Evolutionary conservation across 2,888 invertebrate genomes (phyloP).

Genomic region (Vesta saturnalis): DNA sequence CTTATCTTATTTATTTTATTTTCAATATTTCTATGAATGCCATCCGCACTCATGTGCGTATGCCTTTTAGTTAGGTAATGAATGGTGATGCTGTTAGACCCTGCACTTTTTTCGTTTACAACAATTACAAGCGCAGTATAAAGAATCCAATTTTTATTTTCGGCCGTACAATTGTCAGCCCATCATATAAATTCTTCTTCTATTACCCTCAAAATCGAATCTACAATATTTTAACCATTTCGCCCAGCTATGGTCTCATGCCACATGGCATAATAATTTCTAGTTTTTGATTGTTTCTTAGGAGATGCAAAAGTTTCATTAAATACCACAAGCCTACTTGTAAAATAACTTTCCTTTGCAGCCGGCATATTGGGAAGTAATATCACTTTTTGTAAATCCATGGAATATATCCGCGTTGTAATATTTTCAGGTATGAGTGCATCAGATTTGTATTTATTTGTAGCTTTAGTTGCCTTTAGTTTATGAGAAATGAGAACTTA

Average conservation of each 20-base stretch:
- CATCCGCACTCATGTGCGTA: neutral
- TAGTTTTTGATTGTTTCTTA: neutral
- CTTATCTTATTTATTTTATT: neutral
- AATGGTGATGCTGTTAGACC: neutral
- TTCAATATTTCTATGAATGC: neutral
- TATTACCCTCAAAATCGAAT: neutral
- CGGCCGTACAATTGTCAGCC: slow-evolving; percentile 7
- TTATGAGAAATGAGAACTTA: neutral
- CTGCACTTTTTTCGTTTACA: neutral
- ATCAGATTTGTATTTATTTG: neutral
- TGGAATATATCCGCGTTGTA: neutral
- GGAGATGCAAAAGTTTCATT: neutral
- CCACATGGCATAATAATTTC: neutral
- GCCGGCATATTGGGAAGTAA: neutral
- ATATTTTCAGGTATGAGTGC: neutral
- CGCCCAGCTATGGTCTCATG: neutral
- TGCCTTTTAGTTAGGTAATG: slow-evolving; percentile 2
- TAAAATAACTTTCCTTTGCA: neutral
- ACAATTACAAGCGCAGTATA: neutral
- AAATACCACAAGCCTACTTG: neutral
- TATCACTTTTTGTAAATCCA: neutral
- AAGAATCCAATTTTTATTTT: slow-evolving; percentile 4
- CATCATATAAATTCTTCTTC: slow-evolving; percentile 7
- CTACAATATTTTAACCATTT: neutral
- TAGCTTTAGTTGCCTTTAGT: slow-evolving; percentile 7